These are phyloP conservation scores for Poeciliopsis occidentalis DNA, from an alignment of 2,113 vertebrate genomes.

Conservation along the genomic window DNA sequence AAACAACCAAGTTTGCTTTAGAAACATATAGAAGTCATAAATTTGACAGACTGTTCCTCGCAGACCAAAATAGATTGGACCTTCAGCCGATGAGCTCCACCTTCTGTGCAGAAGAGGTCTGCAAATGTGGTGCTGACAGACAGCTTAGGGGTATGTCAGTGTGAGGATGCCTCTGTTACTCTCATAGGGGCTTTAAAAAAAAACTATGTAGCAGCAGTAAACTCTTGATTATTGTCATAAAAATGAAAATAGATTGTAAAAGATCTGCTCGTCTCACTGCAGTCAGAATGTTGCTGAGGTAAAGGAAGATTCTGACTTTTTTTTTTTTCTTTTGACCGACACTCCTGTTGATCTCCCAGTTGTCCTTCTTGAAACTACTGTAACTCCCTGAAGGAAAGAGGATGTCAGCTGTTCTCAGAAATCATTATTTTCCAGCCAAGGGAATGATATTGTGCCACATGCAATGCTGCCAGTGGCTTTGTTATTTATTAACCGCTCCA, in stretches of 20 bases:
- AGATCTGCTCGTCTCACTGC: neutral
- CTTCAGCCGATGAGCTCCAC: constrained; percentile 49
- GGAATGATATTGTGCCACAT: constrained; percentile 18
- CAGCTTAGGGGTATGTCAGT: constrained; percentile 39
- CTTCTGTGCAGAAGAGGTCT: constrained; percentile 19
- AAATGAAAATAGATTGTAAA: neutral
- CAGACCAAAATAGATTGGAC: constrained; percentile 63
- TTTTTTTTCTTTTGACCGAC: neutral
- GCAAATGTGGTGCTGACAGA: constrained; percentile 59
- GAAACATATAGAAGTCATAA: constrained; percentile 20
- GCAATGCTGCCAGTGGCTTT: constrained; percentile 12
- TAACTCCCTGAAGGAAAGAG: constrained; percentile 18
- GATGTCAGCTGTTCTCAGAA: neutral
- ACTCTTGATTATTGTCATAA: neutral
- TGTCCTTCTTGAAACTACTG: constrained; percentile 21
- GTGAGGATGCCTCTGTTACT: constrained; percentile 40
- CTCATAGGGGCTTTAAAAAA: neutral
- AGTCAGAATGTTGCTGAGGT: neutral
- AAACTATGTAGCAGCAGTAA: neutral
- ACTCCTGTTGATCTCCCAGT: constrained; percentile 11
- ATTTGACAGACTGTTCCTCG: constrained; percentile 23
- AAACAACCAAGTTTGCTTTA: constrained; percentile 14
- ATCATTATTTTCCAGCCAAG: neutral
- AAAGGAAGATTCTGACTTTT: neutral
- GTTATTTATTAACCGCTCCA: constrained; percentile 29